phyloP scores from a whole-genome alignment of 2,113 vertebrate genomes.

The Corynorhinus townsendii region DNA sequence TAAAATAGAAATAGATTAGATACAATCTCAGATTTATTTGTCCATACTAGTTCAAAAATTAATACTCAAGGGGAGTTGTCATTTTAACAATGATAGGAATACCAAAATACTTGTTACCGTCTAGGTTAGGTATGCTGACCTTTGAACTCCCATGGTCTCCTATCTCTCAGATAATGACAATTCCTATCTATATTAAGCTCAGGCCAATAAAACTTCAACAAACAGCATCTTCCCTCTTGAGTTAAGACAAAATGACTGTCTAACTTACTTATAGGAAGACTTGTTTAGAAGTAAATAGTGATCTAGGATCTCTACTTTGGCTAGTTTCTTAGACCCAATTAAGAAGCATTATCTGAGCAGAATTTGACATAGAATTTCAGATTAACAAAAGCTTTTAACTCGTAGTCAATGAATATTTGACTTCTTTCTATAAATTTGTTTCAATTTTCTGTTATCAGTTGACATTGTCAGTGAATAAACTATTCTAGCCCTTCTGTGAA shows the following conservation, averaged over 20 bases:
- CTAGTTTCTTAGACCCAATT: neutral
- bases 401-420: neutral
- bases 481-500: neutral
- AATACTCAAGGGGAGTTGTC: neutral
- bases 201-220: neutral
- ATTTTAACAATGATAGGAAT: neutral
- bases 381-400: neutral
- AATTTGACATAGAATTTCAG: neutral
- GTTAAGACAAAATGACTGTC: neutral
- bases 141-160: neutral
- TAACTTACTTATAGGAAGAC: neutral
- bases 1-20: neutral
- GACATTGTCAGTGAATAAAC: neutral
- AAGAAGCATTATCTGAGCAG: neutral
- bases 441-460: neutral
- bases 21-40: neutral
- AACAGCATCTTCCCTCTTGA: neutral
- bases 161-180: neutral
- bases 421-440: neutral
- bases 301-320: neutral
- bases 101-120: neutral
- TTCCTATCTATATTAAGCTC: neutral
- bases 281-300: neutral
- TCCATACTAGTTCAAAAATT: neutral
- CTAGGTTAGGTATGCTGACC: neutral